These are phyloP conservation scores for Acleris emargana DNA, from an alignment of 2,888 invertebrate species.

Conservation along the genomic window DNA sequence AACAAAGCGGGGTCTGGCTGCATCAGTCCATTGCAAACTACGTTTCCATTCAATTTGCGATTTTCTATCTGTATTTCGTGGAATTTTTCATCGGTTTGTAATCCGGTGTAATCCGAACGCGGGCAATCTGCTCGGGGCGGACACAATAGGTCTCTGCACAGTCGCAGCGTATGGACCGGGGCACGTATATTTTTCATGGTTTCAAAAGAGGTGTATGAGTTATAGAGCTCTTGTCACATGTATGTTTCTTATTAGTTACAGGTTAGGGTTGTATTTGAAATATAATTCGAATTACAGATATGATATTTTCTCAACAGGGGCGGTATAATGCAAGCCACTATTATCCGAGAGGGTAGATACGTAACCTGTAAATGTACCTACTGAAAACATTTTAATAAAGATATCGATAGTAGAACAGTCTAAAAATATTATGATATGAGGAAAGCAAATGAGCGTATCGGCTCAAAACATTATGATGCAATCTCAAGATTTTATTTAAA, in stretches of 20 bases:
- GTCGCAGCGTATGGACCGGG: conserved; percentile 18
- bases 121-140: conserved; percentile 43
- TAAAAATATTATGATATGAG: too few relatives aligned
- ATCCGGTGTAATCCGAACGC: conserved; percentile 58
- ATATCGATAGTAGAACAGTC: too few relatives aligned
- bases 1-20: conserved; percentile 53
- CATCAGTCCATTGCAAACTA: conserved; percentile 54
- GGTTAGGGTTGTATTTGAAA: too few relatives aligned
- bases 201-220: too few relatives aligned
- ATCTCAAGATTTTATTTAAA: too few relatives aligned
- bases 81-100: conserved; percentile 71
- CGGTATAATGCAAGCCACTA: neutral
- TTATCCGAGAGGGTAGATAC: neutral
- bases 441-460: too few relatives aligned
- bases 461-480: too few relatives aligned
- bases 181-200: neutral
- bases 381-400: neutral
- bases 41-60: conserved; percentile 69
- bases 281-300: too few relatives aligned
- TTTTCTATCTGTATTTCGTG: conserved; percentile 55
- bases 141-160: conserved; percentile 46
- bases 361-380: neutral
- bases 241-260: too few relatives aligned
- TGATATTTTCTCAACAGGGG: too few relatives aligned
- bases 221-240: too few relatives aligned